Conservation (phyloP, 2,888 invertebrate genomes). For the Adelphocoris suturalis region DNA sequence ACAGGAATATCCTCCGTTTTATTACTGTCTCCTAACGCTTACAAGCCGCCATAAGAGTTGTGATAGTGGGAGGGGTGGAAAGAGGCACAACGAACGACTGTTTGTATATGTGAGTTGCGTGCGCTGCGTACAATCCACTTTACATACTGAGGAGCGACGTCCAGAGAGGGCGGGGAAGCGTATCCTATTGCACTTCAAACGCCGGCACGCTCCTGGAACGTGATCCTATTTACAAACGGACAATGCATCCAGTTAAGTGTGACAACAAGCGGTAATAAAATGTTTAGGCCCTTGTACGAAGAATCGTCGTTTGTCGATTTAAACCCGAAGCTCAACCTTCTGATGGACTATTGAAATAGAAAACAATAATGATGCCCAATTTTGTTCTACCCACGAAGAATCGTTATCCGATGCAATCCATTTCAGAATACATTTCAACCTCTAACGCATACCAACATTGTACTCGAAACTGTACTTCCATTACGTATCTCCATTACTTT, state of each 20-base stretch:
- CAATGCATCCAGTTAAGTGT: slow-evolving; percentile 54
- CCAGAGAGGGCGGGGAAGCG: neutral
- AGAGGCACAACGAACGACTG: slow-evolving; percentile 8
- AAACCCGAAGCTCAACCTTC: neutral
- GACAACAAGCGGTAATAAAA: slow-evolving; percentile 2
- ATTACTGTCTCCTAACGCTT: neutral
- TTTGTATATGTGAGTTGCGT: slow-evolving; percentile 47
- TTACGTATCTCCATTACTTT: no score
- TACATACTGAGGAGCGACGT: slow-evolving; percentile 11
- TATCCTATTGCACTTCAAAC: slow-evolving; percentile 67
- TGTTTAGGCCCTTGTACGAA: neutral
- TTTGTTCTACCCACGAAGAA: no score
- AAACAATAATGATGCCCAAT: no score
- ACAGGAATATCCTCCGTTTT: slow-evolving; percentile 3
- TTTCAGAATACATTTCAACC: no score
- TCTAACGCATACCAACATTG: no score
- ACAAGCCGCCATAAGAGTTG: slow-evolving; percentile 18
- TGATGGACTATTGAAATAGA: neutral
- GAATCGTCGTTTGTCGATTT: neutral
- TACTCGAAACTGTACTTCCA: no score
- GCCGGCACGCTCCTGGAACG: slow-evolving; percentile 67
- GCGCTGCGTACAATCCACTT: slow-evolving; percentile 21
- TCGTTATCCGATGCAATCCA: no score
- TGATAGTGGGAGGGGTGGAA: neutral
- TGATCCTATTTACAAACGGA: slow-evolving; percentile 49